Base-by-base conservation (phyloP, 2,113 vertebrate genomes). In the Oophaga pumilio region DNA sequence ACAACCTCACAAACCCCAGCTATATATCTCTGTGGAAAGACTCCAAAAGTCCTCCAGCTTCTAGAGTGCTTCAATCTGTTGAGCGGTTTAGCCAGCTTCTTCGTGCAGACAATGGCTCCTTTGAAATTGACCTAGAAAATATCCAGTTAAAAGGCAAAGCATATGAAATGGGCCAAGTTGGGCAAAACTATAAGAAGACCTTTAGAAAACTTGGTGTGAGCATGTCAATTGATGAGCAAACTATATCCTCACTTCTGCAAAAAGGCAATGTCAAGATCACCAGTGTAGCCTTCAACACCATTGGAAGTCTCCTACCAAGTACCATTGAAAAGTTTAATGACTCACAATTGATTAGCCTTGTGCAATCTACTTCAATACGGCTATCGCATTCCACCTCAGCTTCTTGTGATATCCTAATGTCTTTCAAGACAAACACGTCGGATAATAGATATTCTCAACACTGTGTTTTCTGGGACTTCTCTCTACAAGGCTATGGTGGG, bases 391-490 rank as follows among this genome's bases (percentile, higher is more conserved):
- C 3, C 9, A 50, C 81, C 1, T 64, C 85, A 59, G 86, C 0
- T 7, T 91, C 1, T 0, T n/a, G 43, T 0, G 26, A 43, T 0
- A 94, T 99, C 86, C 86, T 18, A 8, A 93, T 98, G 89, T 69
- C 17, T 0, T 97, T 98, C 78, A 57, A 87, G 83, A 93, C 92
- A 87, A 81, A 78, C 22, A 3, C 89, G 11, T 6, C 0, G 0
- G 81, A 68, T 14, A 74, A 90, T 0, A 83, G 91, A 8, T 28
- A 9, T 0, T 0, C 24, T 0, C 81, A 89, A 0, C 1, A 8
- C 1, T 99, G 98, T 87, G 96, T 97, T 28, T 96, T 91, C 68
- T 98, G 96, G 97, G 89, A 97, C 89, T 91, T 90, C 50, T 73
- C 17, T 11, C 90, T 14, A 26, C 17, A 26, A 14, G 11, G 17